Evolutionary conservation across 2,888 invertebrate species (phyloP), one percentile per base, ranked within the genome.

Genomic region (Biston betularia): DNA sequence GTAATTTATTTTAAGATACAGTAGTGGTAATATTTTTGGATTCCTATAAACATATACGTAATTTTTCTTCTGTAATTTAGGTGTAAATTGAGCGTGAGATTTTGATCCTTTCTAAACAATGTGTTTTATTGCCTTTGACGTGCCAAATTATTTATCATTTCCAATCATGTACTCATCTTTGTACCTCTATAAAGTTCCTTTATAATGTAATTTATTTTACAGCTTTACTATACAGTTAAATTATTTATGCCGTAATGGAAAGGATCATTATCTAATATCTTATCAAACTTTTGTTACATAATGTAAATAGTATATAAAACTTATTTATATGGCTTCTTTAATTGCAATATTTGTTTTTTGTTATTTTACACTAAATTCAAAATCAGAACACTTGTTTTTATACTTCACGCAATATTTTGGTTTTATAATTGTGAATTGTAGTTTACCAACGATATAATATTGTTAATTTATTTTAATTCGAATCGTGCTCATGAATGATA

Each of bases 31-130:
- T 93, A 93, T 93, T 93, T 93, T 93, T 93, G 92, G 93, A 93
- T 93, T 93, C 93, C 93, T 93, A 93, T 93, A 93, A 77, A 92
- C 86, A 88, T 93, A 91, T 92, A 93, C 93, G 92, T 93, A 93
- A 92, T 83, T 89, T 85, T 89, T 81, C 73, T 82, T 86, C 84
- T 88, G 85, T 85, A 84, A 86, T 84, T 72, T 87, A 80, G 76
- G 70, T 70, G 72, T 73, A 55, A 67, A 65, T 52, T 58, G 52
- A 67, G 55, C 60, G 52, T 68, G 65, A 60, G 71, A 61, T 72
- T 55, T 65, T 58, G 90, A 84, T 92, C 89, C 90, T 92, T 92
- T 92, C 90, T 76, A 75, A 75, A 75, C 65, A 73, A 24, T 24
- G 3, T 70, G 77, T 86, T 81, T 74, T 75, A 78, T 80, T 82